These are phyloP conservation scores for Passer montanus DNA, from an alignment of 2,113 vertebrate genomes.

Conservation along the genomic window DNA sequence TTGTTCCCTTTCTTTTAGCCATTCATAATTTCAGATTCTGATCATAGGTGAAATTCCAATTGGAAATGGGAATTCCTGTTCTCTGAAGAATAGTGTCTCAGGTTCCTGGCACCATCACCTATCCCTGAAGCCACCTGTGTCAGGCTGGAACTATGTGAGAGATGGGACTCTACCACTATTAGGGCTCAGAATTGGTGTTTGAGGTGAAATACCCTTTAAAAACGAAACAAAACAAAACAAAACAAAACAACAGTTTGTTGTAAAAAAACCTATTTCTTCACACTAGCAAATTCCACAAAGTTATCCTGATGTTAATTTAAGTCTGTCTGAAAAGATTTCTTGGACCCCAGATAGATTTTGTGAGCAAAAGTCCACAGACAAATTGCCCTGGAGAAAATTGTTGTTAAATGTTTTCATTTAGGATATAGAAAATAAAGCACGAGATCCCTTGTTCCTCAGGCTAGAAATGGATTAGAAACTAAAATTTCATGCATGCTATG, in stretches of 20 bases:
- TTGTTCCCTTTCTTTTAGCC: background rate
- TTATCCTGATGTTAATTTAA: background rate
- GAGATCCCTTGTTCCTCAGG: background rate
- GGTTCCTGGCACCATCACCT: background rate
- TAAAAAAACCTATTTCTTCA: background rate
- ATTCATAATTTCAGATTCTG: background rate
- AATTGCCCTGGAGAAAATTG: background rate
- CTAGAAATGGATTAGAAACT: background rate
- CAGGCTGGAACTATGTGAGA: background rate
- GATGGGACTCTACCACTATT: background rate
- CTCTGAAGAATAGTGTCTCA: accelerated
- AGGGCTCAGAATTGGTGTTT: background rate
- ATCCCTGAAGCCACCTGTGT: background rate
- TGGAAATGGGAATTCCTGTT: accelerated
- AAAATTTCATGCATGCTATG: background rate
- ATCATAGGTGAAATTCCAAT: background rate
- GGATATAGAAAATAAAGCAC: background rate
- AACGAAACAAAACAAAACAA: background rate
- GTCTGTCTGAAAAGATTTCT: background rate
- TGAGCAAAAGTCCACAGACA: background rate
- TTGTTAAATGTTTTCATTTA: background rate
- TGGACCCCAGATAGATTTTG: background rate
- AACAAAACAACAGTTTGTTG: too few relatives aligned
- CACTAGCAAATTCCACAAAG: background rate
- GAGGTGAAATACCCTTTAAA: background rate